phyloP scores from a whole-genome alignment of 1,140 invertebrate genomes.

The Hydropsyche tenuis region DNA sequence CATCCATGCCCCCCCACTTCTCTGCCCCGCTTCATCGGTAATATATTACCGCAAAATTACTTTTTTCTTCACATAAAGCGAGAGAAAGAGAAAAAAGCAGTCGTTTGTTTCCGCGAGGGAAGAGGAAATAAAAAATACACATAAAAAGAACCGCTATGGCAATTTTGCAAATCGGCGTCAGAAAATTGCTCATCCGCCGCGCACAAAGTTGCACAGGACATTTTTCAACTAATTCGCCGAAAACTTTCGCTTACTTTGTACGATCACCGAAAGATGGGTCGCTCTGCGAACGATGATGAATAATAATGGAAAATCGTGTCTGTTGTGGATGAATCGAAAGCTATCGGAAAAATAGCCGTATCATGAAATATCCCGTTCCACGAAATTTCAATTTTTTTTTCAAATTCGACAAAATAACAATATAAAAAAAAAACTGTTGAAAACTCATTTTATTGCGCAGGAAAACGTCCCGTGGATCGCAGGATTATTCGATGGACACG shows the following conservation, averaged over 20 bases:
- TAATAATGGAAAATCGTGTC: constrained; percentile 5
- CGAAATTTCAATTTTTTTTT: too few relatives aligned
- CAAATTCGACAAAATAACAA: too few relatives aligned
- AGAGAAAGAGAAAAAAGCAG: too few relatives aligned
- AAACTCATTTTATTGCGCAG: too few relatives aligned
- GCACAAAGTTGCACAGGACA: neutral
- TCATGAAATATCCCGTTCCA: too few relatives aligned
- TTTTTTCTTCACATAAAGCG: neutral
- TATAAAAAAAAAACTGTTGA: too few relatives aligned
- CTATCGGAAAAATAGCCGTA: too few relatives aligned
- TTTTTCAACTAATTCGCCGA: constrained; percentile 12
- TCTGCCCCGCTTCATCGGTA: neutral
- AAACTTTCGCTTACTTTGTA: constrained; percentile 3
- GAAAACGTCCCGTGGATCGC: too few relatives aligned
- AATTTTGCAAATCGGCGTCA: constrained; percentile 15
- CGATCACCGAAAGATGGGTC: neutral
- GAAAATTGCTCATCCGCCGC: constrained; percentile 13
- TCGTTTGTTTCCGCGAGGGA: too few relatives aligned
- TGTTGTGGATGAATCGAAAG: neutral
- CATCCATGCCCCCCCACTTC: neutral
- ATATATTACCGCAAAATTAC: constrained; percentile 21
- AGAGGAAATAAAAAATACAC: too few relatives aligned
- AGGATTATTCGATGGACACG: too few relatives aligned
- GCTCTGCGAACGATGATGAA: neutral
- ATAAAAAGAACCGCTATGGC: neutral